A percentile compares a stretch with the other conserved stretches of the same genome.
Conservation (phyloP, 2,113 vertebrate genomes). For the Triplophysa rosa region DNA sequence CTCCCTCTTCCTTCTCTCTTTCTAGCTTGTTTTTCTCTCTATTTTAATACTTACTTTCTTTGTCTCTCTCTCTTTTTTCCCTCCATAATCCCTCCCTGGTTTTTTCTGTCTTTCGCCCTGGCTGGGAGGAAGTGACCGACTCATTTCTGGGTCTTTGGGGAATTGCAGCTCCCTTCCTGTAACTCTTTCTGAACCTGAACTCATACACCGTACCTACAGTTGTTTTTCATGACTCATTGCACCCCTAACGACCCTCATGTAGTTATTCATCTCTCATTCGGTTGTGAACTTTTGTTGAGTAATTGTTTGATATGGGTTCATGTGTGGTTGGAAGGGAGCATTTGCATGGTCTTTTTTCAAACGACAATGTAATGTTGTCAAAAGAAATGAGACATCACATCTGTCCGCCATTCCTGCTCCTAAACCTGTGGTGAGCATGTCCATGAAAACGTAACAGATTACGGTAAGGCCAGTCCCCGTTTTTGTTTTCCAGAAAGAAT, state of each 20-base stretch:
- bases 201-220: slow-evolving; percentile 30
- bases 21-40: neutral
- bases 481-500: slow-evolving; percentile 54
- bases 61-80: neutral
- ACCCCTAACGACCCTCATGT: neutral
- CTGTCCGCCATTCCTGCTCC: neutral
- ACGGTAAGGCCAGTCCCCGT: neutral
- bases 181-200: slow-evolving; percentile 64
- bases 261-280: slow-evolving; percentile 13
- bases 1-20: neutral
- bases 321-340: neutral
- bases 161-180: slow-evolving; percentile 75
- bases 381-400: neutral
- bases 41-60: neutral
- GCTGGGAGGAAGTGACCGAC: slow-evolving; percentile 71
- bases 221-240: slow-evolving; percentile 7
- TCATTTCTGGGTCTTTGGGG: slow-evolving; percentile 71
- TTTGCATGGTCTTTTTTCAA: neutral
- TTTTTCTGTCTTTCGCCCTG: slow-evolving; percentile 42
- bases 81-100: neutral
- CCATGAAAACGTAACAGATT: neutral
- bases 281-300: neutral
- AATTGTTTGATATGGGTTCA: neutral
- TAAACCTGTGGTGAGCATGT: neutral
- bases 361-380: too few relatives aligned